Conservation (phyloP, 2,797 vertebrate species). For the Masticophis lateralis region DNA sequence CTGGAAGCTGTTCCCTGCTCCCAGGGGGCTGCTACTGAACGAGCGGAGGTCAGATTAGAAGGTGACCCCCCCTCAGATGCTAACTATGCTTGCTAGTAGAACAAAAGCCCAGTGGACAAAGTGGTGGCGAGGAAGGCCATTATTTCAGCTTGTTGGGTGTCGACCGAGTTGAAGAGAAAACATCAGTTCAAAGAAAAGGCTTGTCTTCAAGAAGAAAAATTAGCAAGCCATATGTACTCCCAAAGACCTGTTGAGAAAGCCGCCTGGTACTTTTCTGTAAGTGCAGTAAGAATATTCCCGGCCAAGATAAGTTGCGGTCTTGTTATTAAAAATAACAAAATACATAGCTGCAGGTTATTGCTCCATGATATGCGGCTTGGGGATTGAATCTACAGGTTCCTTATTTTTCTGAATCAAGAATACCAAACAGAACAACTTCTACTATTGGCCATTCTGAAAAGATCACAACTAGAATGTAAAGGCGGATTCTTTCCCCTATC, state of each 20-base stretch:
- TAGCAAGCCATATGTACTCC: not conserved
- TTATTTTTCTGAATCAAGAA: not conserved
- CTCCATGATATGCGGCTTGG: not conserved
- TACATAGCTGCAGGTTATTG: not conserved
- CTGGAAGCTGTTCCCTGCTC: constrained; percentile 46
- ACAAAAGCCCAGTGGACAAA: constrained; percentile 42
- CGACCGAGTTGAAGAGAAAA: not conserved
- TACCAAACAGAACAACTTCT: not conserved
- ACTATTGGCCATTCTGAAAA: not conserved
- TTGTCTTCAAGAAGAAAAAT: not conserved
- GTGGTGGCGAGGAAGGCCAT: not conserved
- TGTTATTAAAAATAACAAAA: not conserved
- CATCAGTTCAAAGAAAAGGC: not conserved
- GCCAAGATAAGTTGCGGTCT: not conserved
- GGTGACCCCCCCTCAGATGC: not conserved
- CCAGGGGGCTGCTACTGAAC: constrained; percentile 1
- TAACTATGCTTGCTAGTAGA: constrained; percentile 21
- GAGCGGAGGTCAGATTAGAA: constrained; percentile 52
- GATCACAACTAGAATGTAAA: not conserved
- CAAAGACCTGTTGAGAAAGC: not conserved
- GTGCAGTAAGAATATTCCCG: too few species aligned
- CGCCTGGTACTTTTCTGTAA: not conserved
- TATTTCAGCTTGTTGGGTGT: not conserved
- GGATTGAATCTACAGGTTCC: not conserved
- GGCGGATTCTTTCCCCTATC: not conserved